These are phyloP conservation scores for Notothenia coriiceps DNA, from an alignment of 2,113 vertebrate genomes.

Conservation along the genomic window DNA sequence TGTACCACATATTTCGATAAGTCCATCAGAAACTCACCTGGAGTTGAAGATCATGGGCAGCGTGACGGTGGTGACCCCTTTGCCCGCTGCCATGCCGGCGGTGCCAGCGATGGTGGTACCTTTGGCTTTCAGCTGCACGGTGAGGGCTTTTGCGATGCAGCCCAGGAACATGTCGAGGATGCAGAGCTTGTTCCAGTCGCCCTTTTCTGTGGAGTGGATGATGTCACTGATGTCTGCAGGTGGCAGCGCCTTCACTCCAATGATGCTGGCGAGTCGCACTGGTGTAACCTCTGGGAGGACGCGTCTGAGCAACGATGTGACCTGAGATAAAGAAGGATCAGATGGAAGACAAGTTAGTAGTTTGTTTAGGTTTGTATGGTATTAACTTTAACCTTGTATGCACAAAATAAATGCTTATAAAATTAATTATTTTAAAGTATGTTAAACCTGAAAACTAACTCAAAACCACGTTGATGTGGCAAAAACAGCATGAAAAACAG, in stretches of 20 bases:
- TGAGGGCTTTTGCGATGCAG: slow-evolving; percentile 98
- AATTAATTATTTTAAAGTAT: neutral
- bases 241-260: slow-evolving; percentile 96
- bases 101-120: slow-evolving; percentile 95
- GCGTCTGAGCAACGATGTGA: slow-evolving; percentile 94
- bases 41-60: slow-evolving; percentile 99
- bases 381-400: neutral
- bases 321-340: slow-evolving; percentile 78
- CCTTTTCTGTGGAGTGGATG: slow-evolving; percentile 98
- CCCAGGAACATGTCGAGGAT: slow-evolving; percentile 99
- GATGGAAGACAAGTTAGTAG: neutral
- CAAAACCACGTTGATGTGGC: neutral
- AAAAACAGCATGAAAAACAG: too few relatives aligned
- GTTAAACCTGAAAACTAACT: neutral
- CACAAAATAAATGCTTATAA: neutral
- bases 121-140: slow-evolving; percentile 99
- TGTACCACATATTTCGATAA: neutral
- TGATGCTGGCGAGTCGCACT: slow-evolving; percentile 95
- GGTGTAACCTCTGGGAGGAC: slow-evolving; percentile 97
- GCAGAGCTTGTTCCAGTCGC: slow-evolving; percentile 97
- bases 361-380: neutral
- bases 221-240: slow-evolving; percentile 99
- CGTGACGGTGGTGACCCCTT: slow-evolving; percentile 98
- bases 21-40: slow-evolving; percentile 82
- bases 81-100: slow-evolving; percentile 92